These are phyloP conservation scores for Sinonovacula constricta DNA, from an alignment of 1,140 invertebrate species.

Conservation along the genomic window DNA sequence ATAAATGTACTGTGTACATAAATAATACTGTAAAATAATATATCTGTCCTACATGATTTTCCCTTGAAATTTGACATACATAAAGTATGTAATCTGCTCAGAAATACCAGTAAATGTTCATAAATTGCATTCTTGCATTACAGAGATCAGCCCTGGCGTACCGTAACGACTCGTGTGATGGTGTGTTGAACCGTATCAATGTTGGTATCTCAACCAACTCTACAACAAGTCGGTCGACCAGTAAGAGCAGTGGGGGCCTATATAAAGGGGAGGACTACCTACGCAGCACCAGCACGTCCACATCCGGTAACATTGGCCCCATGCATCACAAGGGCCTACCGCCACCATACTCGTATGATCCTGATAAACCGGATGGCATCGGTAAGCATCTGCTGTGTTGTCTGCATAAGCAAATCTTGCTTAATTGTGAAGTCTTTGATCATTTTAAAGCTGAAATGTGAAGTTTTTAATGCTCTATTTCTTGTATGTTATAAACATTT, in stretches of 20 bases:
- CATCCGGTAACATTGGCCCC: conserved; percentile 68
- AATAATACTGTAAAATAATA: too few relatives aligned
- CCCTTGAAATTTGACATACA: too few relatives aligned
- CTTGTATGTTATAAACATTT: too few relatives aligned
- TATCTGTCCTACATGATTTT: too few relatives aligned
- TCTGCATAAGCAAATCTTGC: too few relatives aligned
- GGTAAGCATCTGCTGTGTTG: conserved; percentile 5
- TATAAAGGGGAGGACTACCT: conserved; percentile 83
- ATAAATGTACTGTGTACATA: too few relatives aligned
- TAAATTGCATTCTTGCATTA: conserved; percentile 25
- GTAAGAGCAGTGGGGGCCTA: conserved; percentile 90
- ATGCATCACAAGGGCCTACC: conserved; percentile 58
- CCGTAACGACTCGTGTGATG: conserved; percentile 81
- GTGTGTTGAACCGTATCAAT: conserved; percentile 84
- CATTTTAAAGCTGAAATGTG: not conserved
- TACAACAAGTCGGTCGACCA: conserved; percentile 95
- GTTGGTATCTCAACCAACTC: conserved; percentile 97
- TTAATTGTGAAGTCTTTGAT: not conserved
- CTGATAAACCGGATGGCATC: conserved; percentile 55
- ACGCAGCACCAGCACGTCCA: conserved; percentile 72
- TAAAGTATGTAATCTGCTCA: too few relatives aligned
- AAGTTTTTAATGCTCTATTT: too few relatives aligned
- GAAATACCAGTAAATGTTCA: too few relatives aligned
- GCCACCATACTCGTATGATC: conserved; percentile 66
- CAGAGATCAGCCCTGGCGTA: conserved; percentile 89